Evolutionary conservation across 1,140 invertebrate species (phyloP), one percentile per base, ranked within the genome.

Genomic region (Temnothorax curvispinosus): DNA sequence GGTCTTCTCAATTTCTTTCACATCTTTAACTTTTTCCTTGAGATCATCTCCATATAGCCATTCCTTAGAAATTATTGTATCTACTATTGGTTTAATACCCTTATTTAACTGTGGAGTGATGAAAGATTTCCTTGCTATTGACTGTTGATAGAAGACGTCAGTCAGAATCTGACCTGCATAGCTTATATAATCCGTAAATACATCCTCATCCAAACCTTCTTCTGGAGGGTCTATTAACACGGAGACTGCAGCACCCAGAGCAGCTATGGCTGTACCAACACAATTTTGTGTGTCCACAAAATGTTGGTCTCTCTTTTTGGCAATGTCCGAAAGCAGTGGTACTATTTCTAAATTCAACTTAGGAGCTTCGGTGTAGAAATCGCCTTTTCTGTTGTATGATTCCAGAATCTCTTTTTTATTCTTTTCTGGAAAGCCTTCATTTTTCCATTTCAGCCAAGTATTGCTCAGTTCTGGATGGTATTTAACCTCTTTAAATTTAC

Each of bases 221-320:
- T 77, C 72, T 54, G 58, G 54, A 2, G 60, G 52, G 2, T 85
- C 75, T 27, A 91, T 41, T 13, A 89, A n/a, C 67, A 89, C 13
- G 7, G 67, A 50, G 11, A 71, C 65, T 50, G 44, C 44, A 1
- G 44, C 44, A 15, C n/a, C 67, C 5, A 71, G 15, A 4, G 67
- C n/a, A 0, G 41, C 44, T 64, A 64, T 11, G 9, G 77, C 64
- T 67, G 88, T 81, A 4, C 85, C 91, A 27, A 27, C 58, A 35
- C 58, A 88, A 27, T 90, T 90, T 62, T 92, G 81, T 35, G 58
- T 62, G 0, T 62, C 58, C 1, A 74, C 9, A 32, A 89, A 92
- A 86, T 92, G 72, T 2, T 89, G 35, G 35, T 90, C 89, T 50
- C 88, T 60, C 67, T 90, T 88, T 9, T 86, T 85, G 15, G 90